Conservation (phyloP, 2,888 invertebrate species). For the Portevinia maculata region DNA sequence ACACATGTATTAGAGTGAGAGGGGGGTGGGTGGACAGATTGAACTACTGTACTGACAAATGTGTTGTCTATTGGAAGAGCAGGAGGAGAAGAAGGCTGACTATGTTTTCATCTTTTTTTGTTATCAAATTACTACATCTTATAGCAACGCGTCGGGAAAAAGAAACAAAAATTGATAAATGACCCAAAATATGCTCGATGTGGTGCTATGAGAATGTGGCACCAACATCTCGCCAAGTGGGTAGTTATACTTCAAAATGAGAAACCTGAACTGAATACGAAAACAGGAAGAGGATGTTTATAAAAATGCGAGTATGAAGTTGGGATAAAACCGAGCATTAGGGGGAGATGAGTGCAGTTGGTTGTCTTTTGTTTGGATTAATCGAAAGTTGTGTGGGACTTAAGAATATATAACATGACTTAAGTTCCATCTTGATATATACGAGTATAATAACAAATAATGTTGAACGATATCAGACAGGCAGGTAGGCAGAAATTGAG, state of each 20-base stretch:
- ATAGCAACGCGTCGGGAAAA: slow-evolving; percentile 1
- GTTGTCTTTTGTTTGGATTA: slow-evolving; percentile 38
- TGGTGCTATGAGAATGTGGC: slow-evolving; percentile 49
- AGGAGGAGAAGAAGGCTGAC: neutral
- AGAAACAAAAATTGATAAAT: slow-evolving; percentile 62
- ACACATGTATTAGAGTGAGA: slow-evolving; percentile 36
- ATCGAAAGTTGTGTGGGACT: slow-evolving; percentile 52
- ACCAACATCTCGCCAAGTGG: slow-evolving; percentile 30
- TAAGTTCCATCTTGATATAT: slow-evolving; percentile 25
- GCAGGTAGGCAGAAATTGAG: neutral
- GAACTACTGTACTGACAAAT: slow-evolving; percentile 52
- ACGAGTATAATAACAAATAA: slow-evolving; percentile 30
- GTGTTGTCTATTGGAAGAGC: slow-evolving; percentile 38
- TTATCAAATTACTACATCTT: neutral
- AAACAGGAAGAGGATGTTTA: slow-evolving; percentile 69
- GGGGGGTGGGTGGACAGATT: neutral
- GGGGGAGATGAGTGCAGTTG: slow-evolving; percentile 6
- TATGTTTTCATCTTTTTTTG: neutral
- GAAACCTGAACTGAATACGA: slow-evolving; percentile 65
- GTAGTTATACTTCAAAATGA: slow-evolving; percentile 58
- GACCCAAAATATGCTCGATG: slow-evolving; percentile 53
- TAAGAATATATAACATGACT: slow-evolving; percentile 31
- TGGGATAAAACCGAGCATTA: slow-evolving; percentile 17
- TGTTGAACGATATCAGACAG: neutral
- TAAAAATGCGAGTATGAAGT: slow-evolving; percentile 60